A percentile compares a stretch with the other conserved stretches of the same genome.
Evolutionary conservation across 92 coral and sea anemone species (phyloP).

Genomic region (Porites rus): DNA sequence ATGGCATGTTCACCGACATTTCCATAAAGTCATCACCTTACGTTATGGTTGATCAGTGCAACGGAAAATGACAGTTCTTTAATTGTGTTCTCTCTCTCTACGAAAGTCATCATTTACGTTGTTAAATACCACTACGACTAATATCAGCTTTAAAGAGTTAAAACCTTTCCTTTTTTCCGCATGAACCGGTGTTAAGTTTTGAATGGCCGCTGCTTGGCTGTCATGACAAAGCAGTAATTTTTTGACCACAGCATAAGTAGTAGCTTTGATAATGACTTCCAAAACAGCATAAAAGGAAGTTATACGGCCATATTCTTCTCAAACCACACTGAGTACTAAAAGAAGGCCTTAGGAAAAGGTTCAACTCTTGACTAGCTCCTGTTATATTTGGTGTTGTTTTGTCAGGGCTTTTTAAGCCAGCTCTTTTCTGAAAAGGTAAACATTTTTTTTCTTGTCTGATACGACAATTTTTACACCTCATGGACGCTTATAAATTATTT

Average conservation of each 20-base stretch:
- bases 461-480: too few species aligned
- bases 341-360: not conserved
- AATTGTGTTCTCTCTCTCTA: not conserved
- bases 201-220: not conserved
- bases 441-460: too few species aligned
- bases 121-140: conserved; percentile 1
- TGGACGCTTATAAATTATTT: too few species aligned
- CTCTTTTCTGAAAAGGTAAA: too few species aligned
- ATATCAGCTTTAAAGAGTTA: not conserved
- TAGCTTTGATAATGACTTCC: not conserved
- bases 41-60: too few species aligned
- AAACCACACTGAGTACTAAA: not conserved
- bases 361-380: not conserved
- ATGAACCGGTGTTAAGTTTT: too few species aligned
- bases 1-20: too few species aligned
- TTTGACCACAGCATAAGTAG: too few species aligned
- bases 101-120: not conserved
- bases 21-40: too few species aligned
- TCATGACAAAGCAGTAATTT: not conserved
- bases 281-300: not conserved
- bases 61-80: not conserved
- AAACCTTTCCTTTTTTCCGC: not conserved
- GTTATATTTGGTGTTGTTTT: too few species aligned
- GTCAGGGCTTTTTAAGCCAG: too few species aligned
- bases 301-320: not conserved